Base-by-base conservation (phyloP, 2,888 invertebrate species). In the Lypha dubia region DNA sequence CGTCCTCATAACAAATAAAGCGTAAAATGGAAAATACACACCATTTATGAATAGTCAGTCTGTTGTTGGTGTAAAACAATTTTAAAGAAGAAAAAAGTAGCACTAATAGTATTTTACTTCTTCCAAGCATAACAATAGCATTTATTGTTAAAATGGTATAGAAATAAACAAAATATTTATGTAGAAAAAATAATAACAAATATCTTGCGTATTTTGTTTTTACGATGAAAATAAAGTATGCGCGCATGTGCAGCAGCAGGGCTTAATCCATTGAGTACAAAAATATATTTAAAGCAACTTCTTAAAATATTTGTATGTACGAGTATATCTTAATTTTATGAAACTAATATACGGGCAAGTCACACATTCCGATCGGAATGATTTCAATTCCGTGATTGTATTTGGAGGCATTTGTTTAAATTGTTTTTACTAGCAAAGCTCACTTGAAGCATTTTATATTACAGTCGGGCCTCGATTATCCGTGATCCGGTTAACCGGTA, bases 1-100 rank as follows among this genome's bases (percentile, higher is more conserved):
- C 56, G 49, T 73, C 73, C 58, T 73, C 70, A 60, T 51, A 84
- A 79, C 75, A 79, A 79, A 84, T 84, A 84, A 84, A 70, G 70
- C 75, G 63, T 79, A 70, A 75, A 70, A 68, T 68, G 28, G 38
- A 74, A 62, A 53, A 70, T 53, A 65, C 58, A 65, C 49, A 58
- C 79, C 46, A 73, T 63, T n/a, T 77, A 73, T 32, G 20, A 49
- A 60, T 24, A 65, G 11, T 1, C n/a, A 49, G 51, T 22, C 20
- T 5, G 11, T 49, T 11, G 11, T 22, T 22, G 65, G 5, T 67
- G 22, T 4, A 49, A 51, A 46, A 13, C 28, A 44, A 24, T 1
- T n/a, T 7, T 1, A 44, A n/a, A 24, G 49, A 49, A 62, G 15
- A 44, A 22, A 24, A 58, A 49, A 62, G 13, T 17, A 35, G 28